These are phyloP conservation scores for Laothoe populi DNA, from an alignment of 2,888 invertebrate species.

Conservation along the genomic window DNA sequence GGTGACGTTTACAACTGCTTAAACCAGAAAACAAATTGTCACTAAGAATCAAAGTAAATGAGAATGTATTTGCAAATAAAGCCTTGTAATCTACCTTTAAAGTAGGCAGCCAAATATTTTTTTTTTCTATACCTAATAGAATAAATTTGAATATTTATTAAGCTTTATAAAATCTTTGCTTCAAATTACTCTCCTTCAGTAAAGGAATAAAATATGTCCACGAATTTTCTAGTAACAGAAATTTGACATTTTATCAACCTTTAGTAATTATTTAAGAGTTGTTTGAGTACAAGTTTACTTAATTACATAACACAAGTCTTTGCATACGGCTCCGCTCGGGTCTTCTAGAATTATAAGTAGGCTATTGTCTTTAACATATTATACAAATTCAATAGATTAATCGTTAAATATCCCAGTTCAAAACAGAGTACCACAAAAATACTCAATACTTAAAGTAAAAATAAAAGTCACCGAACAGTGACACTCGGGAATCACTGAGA, in stretches of 20 bases:
- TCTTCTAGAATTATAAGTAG: no score
- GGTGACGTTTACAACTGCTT: constrained; percentile 15
- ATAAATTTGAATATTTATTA: constrained; percentile 39
- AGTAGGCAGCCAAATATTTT: not conserved
- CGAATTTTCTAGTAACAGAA: constrained; percentile 22
- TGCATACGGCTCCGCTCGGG: no score
- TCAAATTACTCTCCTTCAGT: constrained; percentile 5
- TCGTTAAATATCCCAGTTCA: no score
- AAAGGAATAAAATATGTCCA: constrained; percentile 27
- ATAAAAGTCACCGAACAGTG: not conserved
- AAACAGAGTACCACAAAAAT: not conserved
- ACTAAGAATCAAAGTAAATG: constrained; percentile 41
- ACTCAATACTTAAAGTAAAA: not conserved
- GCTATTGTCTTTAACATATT: no score
- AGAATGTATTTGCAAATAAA: constrained; percentile 37
- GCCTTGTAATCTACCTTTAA: constrained; percentile 34
- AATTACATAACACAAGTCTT: not conserved
- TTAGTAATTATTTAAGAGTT: constrained; percentile 23
- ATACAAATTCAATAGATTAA: no score
- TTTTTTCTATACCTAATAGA: constrained; percentile 28
- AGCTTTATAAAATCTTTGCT: constrained; percentile 9
- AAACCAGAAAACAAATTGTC: constrained; percentile 9
- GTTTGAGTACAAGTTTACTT: not conserved
- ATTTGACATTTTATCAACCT: constrained; percentile 20
- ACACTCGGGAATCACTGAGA: not conserved